Evolutionary conservation across 2,113 vertebrate genomes (phyloP), one percentile per base, ranked within the genome.

Genomic region (Pedetes capensis): DNA sequence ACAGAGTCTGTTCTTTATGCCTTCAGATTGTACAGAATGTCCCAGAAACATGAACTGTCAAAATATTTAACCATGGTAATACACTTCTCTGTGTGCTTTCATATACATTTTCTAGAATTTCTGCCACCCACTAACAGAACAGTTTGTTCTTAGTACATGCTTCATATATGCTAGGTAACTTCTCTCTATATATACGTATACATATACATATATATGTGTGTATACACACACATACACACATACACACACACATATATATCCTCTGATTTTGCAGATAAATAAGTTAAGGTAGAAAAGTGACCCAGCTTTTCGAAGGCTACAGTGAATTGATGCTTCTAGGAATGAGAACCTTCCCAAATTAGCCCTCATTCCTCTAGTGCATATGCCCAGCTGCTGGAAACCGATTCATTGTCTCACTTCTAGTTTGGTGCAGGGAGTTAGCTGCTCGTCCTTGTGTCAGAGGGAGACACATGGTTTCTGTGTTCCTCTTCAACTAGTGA

Each of bases 41-140:
- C 72, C 93, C 66, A 63, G 85, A 85, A 76, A 85, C 68, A 59
- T 37, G 49, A 85, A 61, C 42, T 69, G 49, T 94, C 76, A 55
- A 83, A 71, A 27, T 76, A 74, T 82, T 92, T 82, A 66, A 78
- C 69, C 42, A 20, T 59, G 22, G 42, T 1, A 23, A n/a, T 16
- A 37, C 44, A 57, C n/a, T 10, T 85, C 55, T 71, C 79, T 75
- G 72, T 75, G 79, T 4, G 51, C 69, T 85, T 95, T 86, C 49
- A 49, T 16, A 13, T 93, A 34, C 7, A 34, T 92, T 79, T 89
- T 86, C 20, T 69, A 53, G 61, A 61, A 17, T 72, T 12, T 51
- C 47, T 75, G 42, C 18, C 44, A 55, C 61, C 25, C 25, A 27
- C 5, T 5, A 88, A 55, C 37, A 18, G 4, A 86, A 81, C 64